phyloP scores from a whole-genome alignment of 2,113 vertebrate genomes.

The Oxyura jamaicensis region DNA sequence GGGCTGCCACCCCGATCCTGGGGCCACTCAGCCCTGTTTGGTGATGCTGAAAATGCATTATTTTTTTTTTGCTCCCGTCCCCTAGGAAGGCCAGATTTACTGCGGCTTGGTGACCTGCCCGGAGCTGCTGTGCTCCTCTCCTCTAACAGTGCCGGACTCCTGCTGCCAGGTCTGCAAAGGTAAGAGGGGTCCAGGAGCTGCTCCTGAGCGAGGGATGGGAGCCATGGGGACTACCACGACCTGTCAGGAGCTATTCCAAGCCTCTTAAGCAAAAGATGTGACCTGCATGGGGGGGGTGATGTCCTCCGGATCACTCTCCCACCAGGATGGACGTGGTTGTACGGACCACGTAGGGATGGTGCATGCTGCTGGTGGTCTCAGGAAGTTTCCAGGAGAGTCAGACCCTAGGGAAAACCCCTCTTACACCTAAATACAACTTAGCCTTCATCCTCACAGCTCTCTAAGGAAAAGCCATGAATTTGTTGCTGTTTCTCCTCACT shows the following conservation, averaged over 20 bases:
- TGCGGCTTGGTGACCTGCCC: constrained; percentile 92
- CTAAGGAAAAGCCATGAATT: background rate
- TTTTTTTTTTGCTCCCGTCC: background rate
- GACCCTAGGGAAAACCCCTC: rapidly evolving
- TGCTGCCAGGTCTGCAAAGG: constrained; percentile 93
- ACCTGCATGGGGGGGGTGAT: background rate
- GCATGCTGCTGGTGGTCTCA: background rate
- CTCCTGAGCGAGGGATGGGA: background rate
- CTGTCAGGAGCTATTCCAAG: background rate
- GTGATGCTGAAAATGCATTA: rapidly evolving
- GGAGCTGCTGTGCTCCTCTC: constrained; percentile 83
- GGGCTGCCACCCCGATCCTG: rapidly evolving
- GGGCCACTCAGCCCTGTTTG: background rate
- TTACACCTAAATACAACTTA: background rate
- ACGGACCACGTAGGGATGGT: background rate
- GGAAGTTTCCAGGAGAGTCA: background rate
- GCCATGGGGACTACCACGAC: background rate
- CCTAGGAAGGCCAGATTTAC: constrained; percentile 93
- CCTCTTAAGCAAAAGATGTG: background rate
- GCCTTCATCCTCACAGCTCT: background rate
- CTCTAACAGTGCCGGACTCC: constrained; percentile 80
- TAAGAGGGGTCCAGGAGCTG: constrained; percentile 43
- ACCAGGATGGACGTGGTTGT: background rate
- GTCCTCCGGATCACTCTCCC: background rate
- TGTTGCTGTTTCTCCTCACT: background rate